Base-by-base conservation (phyloP, 2,888 invertebrate species). In the Dascillus cervinus region DNA sequence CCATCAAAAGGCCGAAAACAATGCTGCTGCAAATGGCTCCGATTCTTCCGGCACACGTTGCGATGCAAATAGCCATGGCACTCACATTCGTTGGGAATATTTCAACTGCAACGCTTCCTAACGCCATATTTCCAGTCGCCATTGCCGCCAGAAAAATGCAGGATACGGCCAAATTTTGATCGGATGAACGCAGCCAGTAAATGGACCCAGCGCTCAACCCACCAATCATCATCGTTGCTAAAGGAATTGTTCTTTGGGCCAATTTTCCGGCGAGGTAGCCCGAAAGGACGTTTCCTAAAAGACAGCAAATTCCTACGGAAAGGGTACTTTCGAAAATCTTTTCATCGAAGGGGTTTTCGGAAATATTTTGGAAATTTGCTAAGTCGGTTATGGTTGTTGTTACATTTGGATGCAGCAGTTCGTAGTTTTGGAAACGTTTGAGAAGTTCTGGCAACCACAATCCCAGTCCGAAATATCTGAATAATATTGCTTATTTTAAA, bases 391-490 rank as follows among this genome's bases (percentile, higher is more conserved):
- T 58, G 11, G 70, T 67, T 1, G 68, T 62, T 0, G 70, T 58
- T 3, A 60, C 63, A 37, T 72, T 71, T 46, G 75, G 57, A 53
- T 67, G 45, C 41, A 65, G 26, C 52, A 60, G 45, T 42, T 67
- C 49, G 46, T 58, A 53, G 39, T 60, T 49, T 49, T 69, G 55
- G 52, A 70, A 66, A 33, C 82, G 71, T 22, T 74, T 73, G 35
- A 86, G 78, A 4, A 86, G 64, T 53, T 84, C 83, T 2, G 85
- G 85, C 25, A 85, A 72, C 86, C 86, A 86, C 45, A 85, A 64
- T 34, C 78, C 79, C 1, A 81, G 60, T 2, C 80, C 81, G 34
- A 78, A 80, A 13, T 77, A 77, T 8, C 80, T 80, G 60, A 6
- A 63, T 65, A 35, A n/a, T n/a, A n/a, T n/a, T n/a, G n/a, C n/a